These are phyloP conservation scores for Malurus alboscapulatus DNA, from an alignment of 2,113 vertebrate species.

Conservation along the genomic window DNA sequence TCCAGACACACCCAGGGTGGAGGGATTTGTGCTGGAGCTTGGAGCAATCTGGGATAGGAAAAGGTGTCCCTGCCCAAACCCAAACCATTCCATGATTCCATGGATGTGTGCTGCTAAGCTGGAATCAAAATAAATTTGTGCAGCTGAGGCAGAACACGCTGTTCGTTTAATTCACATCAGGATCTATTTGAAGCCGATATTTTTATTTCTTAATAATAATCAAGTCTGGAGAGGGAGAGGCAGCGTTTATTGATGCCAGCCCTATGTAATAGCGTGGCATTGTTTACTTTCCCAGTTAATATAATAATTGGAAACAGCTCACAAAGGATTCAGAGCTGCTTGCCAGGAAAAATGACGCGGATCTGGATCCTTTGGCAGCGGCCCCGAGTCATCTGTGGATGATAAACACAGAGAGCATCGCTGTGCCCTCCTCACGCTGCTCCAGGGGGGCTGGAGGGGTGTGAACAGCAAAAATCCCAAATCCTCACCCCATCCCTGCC, in stretches of 20 bases:
- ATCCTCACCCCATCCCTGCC: not conserved
- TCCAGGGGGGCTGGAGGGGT: not conserved
- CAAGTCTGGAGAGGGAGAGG: not conserved
- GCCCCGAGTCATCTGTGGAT: not conserved
- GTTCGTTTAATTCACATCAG: not conserved
- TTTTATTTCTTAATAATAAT: not conserved
- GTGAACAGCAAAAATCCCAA: not conserved
- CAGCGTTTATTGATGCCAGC: not conserved
- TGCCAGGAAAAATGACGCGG: conserved; percentile 19
- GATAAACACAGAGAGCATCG: not conserved
- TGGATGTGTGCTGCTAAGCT: not conserved
- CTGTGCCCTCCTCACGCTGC: not conserved
- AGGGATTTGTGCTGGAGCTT: not conserved
- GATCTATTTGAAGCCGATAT: not conserved
- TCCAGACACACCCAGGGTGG: not conserved
- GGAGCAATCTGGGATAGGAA: not conserved
- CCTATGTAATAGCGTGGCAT: not conserved
- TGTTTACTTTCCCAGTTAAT: conserved; percentile 58
- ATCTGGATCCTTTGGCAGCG: conserved; percentile 14
- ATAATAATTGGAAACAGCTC: conserved; percentile 58
- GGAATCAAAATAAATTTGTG: not conserved
- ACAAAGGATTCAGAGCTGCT: conserved; percentile 33
- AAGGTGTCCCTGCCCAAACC: not conserved
- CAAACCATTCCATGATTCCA: not conserved
- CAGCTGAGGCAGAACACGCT: not conserved